Conservation (phyloP, 2,888 invertebrate genomes). For the Agrotis clavis region DNA sequence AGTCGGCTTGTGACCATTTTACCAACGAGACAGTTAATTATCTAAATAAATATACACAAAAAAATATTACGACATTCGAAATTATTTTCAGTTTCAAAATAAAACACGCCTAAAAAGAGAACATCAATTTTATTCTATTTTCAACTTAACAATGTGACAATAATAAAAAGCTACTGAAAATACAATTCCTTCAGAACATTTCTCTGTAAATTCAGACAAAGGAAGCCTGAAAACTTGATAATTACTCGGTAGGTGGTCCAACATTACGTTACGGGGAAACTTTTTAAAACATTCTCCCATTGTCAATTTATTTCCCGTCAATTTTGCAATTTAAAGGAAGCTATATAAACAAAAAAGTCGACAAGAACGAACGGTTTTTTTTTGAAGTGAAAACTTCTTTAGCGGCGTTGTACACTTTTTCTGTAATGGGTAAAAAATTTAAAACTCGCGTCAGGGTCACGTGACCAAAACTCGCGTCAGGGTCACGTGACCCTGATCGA, state of each 20-base stretch:
- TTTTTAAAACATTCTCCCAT: constrained; percentile 51
- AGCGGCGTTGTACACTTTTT: no score
- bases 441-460: no score
- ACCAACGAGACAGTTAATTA: no score
- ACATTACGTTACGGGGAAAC: constrained; percentile 44
- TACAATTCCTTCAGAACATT: constrained; percentile 23
- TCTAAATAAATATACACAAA: no score
- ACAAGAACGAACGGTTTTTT: constrained; percentile 16
- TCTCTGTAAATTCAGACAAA: constrained; percentile 24
- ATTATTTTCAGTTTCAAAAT: neutral
- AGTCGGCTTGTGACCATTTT: no score
- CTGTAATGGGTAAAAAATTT: no score
- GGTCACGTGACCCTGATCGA: no score
- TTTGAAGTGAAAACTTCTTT: no score
- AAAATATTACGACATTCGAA: neutral
- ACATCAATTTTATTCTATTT: constrained; percentile 6
- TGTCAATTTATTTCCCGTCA: constrained; percentile 54
- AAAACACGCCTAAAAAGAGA: neutral
- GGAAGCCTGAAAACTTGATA: constrained; percentile 41
- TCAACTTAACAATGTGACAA: constrained; percentile 9
- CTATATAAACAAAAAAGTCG: constrained; percentile 52
- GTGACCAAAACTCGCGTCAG: no score
- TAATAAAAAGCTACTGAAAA: constrained; percentile 28
- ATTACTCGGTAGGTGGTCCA: constrained; percentile 51
- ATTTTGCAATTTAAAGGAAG: constrained; percentile 57